phyloP scores from a whole-genome alignment of 2,797 vertebrate species.

The Philypnodon macrostomus region DNA sequence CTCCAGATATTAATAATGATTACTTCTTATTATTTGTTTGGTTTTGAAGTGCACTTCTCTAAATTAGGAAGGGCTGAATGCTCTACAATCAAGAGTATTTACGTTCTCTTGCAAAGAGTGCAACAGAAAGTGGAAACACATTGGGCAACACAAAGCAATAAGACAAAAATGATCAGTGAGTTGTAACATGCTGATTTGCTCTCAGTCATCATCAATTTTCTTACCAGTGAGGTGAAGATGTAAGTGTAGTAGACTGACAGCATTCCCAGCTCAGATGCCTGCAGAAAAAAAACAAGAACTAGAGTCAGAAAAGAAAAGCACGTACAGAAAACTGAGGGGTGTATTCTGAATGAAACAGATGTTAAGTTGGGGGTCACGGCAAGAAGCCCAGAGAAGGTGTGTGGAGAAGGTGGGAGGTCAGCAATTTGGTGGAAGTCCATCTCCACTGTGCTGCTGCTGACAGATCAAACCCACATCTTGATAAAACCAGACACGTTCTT shows the following conservation, averaged over 20 bases:
- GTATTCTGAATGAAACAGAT: slow-evolving; percentile 23
- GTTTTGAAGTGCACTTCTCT: slow-evolving; percentile 19
- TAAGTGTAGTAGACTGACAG: slow-evolving; percentile 96
- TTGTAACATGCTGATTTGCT: background rate
- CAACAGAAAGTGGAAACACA: no score
- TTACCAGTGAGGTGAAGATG: slow-evolving; percentile 99
- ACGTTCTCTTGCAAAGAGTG: background rate
- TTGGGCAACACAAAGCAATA: no score
- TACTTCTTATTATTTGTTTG: slow-evolving; percentile 32
- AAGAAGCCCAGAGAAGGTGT: slow-evolving; percentile 10
- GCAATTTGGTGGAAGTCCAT: slow-evolving; percentile 39
- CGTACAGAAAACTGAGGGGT: slow-evolving; percentile 3
- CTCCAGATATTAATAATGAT: slow-evolving; percentile 13
- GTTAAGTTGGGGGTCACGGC: slow-evolving; percentile 24
- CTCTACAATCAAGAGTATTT: slow-evolving; percentile 1
- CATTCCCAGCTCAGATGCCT: slow-evolving; percentile 98
- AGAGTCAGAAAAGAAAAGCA: slow-evolving; percentile 23
- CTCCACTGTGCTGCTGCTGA: slow-evolving; percentile 37
- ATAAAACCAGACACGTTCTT: slow-evolving; percentile 59
- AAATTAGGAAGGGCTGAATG: slow-evolving; percentile 3
- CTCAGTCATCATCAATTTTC: slow-evolving; percentile 37
- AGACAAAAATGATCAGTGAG: background rate
- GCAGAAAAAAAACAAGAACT: slow-evolving; percentile 57
- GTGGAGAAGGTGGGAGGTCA: slow-evolving; percentile 65
- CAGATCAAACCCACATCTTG: slow-evolving; percentile 61